A percentile compares a stretch with the other conserved stretches of the same genome.
Evolutionary conservation across 2,113 vertebrate genomes (phyloP).

Genomic region (Pedetes capensis): DNA sequence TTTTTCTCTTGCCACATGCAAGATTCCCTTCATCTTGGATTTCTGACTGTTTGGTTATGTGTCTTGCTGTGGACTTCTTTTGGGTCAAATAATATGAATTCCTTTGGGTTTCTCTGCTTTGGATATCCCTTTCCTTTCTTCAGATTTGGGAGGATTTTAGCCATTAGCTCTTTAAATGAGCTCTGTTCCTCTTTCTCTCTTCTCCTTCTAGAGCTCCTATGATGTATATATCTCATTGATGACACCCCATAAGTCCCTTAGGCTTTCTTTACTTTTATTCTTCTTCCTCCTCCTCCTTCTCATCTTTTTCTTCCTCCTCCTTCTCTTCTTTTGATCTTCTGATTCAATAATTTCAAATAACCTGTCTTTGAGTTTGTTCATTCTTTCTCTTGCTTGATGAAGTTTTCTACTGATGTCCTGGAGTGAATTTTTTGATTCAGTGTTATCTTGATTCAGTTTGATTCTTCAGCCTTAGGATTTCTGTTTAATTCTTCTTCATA

Average conservation of each 20-base stretch:
- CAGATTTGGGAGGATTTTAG: neutral
- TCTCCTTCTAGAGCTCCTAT: neutral
- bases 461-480: neutral
- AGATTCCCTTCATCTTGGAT: neutral
- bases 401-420: neutral
- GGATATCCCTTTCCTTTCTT: neutral
- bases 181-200: neutral
- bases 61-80: neutral
- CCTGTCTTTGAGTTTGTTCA: neutral
- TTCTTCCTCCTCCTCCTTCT: neutral
- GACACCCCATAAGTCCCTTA: too few species aligned
- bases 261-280: neutral
- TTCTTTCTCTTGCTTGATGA: neutral
- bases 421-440: neutral
- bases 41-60: neutral
- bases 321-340: neutral
- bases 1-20: neutral
- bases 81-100: neutral
- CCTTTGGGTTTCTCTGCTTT: neutral
- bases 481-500: neutral
- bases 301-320: neutral
- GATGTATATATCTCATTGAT: neutral
- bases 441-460: too few species aligned
- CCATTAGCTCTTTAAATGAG: neutral
- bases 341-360: neutral